These are phyloP conservation scores for Polydesmus complanatus DNA, from an alignment of 2,888 invertebrate genomes.

Conservation along the genomic window DNA sequence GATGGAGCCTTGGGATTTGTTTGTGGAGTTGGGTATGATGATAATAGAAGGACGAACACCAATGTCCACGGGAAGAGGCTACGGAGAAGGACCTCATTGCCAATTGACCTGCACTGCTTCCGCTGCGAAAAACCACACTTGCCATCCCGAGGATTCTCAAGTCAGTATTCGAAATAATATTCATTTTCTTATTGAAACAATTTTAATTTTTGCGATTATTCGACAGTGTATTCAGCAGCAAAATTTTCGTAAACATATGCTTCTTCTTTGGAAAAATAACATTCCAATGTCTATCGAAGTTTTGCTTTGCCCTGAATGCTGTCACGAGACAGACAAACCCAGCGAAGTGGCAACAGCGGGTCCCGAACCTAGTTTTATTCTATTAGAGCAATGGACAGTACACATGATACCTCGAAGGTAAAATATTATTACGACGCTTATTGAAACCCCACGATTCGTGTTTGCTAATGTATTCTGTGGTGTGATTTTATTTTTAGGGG, in stretches of 20 bases:
- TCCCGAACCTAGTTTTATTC: slow-evolving; percentile 38
- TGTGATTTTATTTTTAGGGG: too few relatives aligned
- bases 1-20: slow-evolving; percentile 39
- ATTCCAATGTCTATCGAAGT: slow-evolving; percentile 69
- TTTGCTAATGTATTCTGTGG: slow-evolving; percentile 32
- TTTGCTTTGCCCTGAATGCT: slow-evolving; percentile 56
- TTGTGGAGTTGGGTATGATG: slow-evolving; percentile 45
- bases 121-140: slow-evolving; percentile 30
- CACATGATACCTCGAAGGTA: slow-evolving; percentile 47
- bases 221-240: slow-evolving; percentile 42
- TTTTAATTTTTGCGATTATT: background rate
- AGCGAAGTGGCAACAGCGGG: slow-evolving; percentile 27
- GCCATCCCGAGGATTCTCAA: slow-evolving; percentile 26
- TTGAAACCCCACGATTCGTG: background rate
- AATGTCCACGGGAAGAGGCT: slow-evolving; percentile 40
- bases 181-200: background rate
- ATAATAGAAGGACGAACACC: slow-evolving; percentile 46
- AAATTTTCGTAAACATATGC: slow-evolving; percentile 40
- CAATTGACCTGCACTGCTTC: slow-evolving; percentile 28
- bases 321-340: slow-evolving; percentile 35
- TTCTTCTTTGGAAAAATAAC: slow-evolving; percentile 52
- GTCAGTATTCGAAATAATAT: slow-evolving; percentile 20
- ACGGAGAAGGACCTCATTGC: slow-evolving; percentile 56
- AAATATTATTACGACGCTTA: slow-evolving; percentile 14
- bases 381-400: slow-evolving; percentile 70